A percentile compares a stretch with the other conserved stretches of the same genome.
Conservation (phyloP, 2,797 vertebrate genomes). For the Sciurus vulgaris region DNA sequence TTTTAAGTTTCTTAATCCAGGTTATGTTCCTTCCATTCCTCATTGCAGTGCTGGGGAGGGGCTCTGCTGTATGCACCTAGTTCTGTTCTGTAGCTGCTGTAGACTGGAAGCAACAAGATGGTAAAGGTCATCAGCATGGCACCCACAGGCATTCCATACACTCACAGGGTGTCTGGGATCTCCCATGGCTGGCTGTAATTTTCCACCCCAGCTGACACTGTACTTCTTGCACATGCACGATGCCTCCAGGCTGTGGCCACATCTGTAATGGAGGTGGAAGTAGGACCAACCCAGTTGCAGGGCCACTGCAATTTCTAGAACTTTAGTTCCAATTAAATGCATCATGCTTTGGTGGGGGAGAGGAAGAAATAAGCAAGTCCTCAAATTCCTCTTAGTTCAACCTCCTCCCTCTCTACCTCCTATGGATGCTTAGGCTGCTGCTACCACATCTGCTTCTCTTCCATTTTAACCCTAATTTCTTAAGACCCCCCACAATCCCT, state of each 20-base stretch:
- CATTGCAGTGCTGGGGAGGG: background rate
- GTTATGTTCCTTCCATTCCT: background rate
- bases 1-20: background rate
- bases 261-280: background rate
- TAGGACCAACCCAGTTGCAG: background rate
- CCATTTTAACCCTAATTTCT: background rate
- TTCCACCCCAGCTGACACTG: slow-evolving; percentile 25
- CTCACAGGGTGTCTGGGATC: background rate
- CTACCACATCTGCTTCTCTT: background rate
- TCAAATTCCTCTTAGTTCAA: background rate
- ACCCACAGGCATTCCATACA: background rate
- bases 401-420: background rate
- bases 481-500: background rate
- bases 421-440: background rate
- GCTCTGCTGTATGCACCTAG: background rate
- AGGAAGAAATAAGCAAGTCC: background rate
- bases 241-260: background rate
- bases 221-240: background rate
- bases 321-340: background rate
- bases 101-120: background rate
- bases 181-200: background rate
- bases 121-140: slow-evolving; percentile 42
- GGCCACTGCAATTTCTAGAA: background rate
- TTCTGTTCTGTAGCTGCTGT: background rate
- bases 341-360: background rate